These are phyloP conservation scores for Sthenelais limicola DNA, from an alignment of 2,888 invertebrate genomes.

Conservation along the genomic window DNA sequence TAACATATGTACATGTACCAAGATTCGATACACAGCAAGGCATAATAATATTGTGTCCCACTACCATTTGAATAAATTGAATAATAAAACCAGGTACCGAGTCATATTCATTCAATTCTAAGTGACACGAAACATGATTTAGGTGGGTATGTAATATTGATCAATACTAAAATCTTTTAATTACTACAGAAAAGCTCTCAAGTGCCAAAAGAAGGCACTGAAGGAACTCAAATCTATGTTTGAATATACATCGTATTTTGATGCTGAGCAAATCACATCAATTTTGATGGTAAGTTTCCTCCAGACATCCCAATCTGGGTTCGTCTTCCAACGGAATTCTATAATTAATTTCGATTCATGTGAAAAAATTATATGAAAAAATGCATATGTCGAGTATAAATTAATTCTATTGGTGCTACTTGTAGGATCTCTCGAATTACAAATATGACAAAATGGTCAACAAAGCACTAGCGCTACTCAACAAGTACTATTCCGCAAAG, in stretches of 20 bases:
- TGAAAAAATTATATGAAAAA: no score
- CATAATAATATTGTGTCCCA: no score
- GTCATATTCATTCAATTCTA: no score
- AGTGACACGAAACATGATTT: no score
- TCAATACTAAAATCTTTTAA: not conserved
- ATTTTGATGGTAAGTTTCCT: constrained; percentile 56
- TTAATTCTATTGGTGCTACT: not conserved
- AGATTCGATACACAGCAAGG: no score
- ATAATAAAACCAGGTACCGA: no score
- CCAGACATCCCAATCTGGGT: no score
- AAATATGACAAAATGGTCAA: constrained; percentile 59
- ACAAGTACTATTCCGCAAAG: constrained; percentile 58
- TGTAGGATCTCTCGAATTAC: constrained; percentile 59
- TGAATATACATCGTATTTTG: constrained; percentile 56
- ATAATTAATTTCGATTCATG: not conserved
- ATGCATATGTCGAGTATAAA: no score
- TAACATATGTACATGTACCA: no score
- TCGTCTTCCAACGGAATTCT: not conserved
- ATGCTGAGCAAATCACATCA: constrained; percentile 54
- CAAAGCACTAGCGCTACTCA: constrained; percentile 56
- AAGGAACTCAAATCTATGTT: constrained; percentile 56
- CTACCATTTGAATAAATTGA: not conserved
- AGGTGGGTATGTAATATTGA: not conserved
- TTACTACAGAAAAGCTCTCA: constrained; percentile 46
- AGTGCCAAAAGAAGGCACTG: constrained; percentile 53